Percentiles rank a stretch among this genome's conserved stretches.
These are phyloP conservation scores for Pseudoatta argentina DNA, from an alignment of 1,140 invertebrate species.

Conservation along the genomic window DNA sequence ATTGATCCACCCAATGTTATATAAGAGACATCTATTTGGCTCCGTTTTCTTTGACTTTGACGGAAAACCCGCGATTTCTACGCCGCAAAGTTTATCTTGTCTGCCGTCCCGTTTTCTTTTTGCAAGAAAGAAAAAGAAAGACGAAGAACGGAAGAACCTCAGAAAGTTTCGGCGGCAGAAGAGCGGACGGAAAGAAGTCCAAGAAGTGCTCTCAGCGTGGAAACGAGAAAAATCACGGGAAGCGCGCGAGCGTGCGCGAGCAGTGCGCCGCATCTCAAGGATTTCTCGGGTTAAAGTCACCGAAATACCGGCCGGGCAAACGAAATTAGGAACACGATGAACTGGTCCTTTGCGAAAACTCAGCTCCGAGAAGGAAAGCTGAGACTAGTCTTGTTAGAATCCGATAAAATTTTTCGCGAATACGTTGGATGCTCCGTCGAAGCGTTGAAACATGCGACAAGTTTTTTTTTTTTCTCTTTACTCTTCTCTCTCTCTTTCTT, in stretches of 20 bases:
- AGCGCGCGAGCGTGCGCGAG: conserved; percentile 25
- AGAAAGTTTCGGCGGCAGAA: conserved; percentile 17
- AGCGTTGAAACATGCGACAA: conserved; percentile 5
- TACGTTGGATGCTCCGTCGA: conserved; percentile 33
- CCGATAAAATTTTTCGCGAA: conserved; percentile 55
- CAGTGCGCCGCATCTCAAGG: conserved; percentile 53
- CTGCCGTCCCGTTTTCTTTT: conserved; percentile 29
- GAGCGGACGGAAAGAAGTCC: conserved; percentile 17
- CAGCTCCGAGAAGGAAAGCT: conserved; percentile 4
- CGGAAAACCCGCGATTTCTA: conserved; percentile 23
- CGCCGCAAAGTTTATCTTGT: conserved; percentile 47
- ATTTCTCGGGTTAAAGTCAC: conserved; percentile 52
- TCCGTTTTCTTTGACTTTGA: conserved; percentile 3
- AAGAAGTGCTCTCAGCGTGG: conserved; percentile 54
- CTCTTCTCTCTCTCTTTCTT: neutral
- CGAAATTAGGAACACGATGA: conserved; percentile 56
- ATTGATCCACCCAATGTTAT: neutral
- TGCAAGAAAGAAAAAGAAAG: conserved; percentile 17
- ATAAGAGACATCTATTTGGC: neutral
- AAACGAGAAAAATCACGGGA: conserved; percentile 64
- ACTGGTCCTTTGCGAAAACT: conserved; percentile 53
- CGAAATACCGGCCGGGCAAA: conserved; percentile 50
- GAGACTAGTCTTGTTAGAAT: conserved; percentile 25
- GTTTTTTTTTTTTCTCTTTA: too few relatives aligned
- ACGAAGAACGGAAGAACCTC: neutral